Conservation (phyloP, 1,140 invertebrate species). For the Ceratoteleas bidentatus region DNA sequence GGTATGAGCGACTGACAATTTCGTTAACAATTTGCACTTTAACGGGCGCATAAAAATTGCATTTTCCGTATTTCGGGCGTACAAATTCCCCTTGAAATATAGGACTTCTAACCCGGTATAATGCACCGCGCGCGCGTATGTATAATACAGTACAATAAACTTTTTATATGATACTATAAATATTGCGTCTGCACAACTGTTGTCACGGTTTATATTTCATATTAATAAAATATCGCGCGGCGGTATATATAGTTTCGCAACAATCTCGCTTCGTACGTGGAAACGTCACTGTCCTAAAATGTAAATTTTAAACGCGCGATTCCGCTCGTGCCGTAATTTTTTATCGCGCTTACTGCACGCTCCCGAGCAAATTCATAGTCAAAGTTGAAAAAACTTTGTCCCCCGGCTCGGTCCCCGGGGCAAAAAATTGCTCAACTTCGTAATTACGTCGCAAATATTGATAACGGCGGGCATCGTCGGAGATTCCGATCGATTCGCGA, state of each 20-base stretch:
- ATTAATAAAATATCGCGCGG: constrained; percentile 47
- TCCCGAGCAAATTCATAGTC: constrained; percentile 10
- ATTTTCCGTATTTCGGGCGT: not conserved
- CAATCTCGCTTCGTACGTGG: constrained; percentile 30
- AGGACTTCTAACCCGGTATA: constrained; percentile 13
- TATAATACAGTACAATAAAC: constrained; percentile 28
- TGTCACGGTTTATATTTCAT: constrained; percentile 42
- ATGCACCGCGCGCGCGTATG: constrained; percentile 4
- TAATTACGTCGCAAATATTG: not conserved
- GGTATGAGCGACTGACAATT: no score
- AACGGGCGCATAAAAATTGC: not conserved
- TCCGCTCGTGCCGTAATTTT: constrained; percentile 52
- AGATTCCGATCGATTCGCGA: no score
- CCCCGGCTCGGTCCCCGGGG: not conserved
- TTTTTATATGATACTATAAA: constrained; percentile 44
- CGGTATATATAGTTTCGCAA: constrained; percentile 31
- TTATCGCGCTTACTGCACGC: constrained; percentile 39
- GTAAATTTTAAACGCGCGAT: constrained; percentile 44
- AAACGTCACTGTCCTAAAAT: constrained; percentile 43
- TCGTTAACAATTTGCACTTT: not conserved
- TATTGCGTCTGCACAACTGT: constrained; percentile 37
- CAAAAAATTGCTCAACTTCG: constrained; percentile 9
- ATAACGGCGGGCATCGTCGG: no score
- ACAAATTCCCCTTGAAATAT: constrained; percentile 8
- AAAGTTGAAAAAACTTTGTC: constrained; percentile 11